Conservation (phyloP, 2,113 vertebrate species). For the Neomonachus schauinslandi region DNA sequence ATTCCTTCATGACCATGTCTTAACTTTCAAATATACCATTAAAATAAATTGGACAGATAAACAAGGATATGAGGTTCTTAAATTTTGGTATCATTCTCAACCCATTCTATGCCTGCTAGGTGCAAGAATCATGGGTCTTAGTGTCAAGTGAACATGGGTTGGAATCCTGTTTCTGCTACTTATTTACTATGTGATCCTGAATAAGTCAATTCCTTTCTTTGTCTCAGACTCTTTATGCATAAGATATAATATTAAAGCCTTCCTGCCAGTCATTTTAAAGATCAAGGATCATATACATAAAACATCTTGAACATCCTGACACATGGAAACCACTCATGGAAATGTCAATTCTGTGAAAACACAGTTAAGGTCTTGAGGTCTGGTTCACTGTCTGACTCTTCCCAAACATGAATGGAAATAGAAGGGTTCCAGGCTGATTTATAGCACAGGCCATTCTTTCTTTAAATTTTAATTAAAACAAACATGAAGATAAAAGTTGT, state of each 20-base stretch:
- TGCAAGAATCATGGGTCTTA: constrained; percentile 13
- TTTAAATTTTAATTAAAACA: constrained; percentile 61
- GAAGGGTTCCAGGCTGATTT: neutral
- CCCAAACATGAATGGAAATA: constrained; percentile 7
- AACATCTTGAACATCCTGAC: neutral
- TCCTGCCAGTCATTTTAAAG: neutral
- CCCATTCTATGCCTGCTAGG: neutral
- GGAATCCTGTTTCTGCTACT: constrained; percentile 3
- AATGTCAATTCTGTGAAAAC: constrained; percentile 41
- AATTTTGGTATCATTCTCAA: constrained; percentile 6
- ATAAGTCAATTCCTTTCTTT: constrained; percentile 8
- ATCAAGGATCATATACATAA: constrained; percentile 9
- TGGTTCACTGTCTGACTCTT: neutral
- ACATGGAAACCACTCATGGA: constrained; percentile 50
- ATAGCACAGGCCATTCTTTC: neutral
- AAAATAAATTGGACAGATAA: constrained; percentile 24
- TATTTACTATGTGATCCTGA: constrained; percentile 20
- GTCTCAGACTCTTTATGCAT: constrained; percentile 35
- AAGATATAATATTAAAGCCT: constrained; percentile 37
- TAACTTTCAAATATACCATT: neutral
- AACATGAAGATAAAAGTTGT: constrained; percentile 17
- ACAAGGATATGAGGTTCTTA: constrained; percentile 6
- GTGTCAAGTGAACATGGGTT: neutral
- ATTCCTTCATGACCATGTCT: constrained; percentile 37
- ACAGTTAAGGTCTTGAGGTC: neutral